Evolutionary conservation across 2,797 vertebrate genomes (phyloP).

Genomic region (Podarcis siculus): DNA sequence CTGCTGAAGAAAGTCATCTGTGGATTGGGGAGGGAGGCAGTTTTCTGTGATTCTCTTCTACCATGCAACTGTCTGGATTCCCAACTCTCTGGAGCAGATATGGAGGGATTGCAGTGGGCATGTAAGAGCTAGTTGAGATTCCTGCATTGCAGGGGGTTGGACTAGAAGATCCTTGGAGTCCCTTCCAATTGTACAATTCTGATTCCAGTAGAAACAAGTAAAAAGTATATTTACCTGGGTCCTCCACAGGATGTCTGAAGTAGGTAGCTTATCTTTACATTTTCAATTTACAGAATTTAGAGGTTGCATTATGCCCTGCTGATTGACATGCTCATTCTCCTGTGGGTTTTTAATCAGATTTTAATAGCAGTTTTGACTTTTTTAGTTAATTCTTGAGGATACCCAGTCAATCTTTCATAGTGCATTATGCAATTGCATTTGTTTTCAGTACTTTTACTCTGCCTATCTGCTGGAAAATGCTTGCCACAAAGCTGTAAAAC

Average conservation of each 20-base stretch:
- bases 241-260: background rate
- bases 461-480: background rate
- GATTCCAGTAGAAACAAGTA: background rate
- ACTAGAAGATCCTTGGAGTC: no score
- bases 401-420: background rate
- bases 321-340: background rate
- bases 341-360: background rate
- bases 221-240: background rate
- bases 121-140: background rate
- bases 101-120: no score
- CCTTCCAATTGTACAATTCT: background rate
- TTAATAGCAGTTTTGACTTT: background rate
- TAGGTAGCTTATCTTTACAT: background rate
- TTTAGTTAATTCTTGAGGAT: background rate
- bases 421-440: background rate
- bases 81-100: no score
- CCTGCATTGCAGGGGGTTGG: no score
- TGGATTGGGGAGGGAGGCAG: no score
- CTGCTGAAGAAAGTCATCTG: no score
- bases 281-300: background rate
- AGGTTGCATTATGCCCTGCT: background rate
- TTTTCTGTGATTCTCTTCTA: no score
- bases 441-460: background rate
- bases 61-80: no score
- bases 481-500: background rate